A percentile compares a stretch with the other conserved stretches of the same genome.
Conservation (phyloP, 2,113 vertebrate species). For the Drymodes brunneopygia region DNA sequence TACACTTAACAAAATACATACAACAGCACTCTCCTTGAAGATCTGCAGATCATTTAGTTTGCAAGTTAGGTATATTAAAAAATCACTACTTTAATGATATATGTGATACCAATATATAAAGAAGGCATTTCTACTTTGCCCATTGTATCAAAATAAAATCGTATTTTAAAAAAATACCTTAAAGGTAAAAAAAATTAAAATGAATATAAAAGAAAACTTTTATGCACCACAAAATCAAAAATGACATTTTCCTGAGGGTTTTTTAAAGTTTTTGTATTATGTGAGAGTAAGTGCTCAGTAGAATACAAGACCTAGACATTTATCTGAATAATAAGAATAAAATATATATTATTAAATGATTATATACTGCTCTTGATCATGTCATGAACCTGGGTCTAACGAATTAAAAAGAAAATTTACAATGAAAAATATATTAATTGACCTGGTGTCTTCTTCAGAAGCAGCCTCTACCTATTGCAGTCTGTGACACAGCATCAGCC, state of each 20-base stretch:
- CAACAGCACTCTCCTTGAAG: neutral
- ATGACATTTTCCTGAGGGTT: neutral
- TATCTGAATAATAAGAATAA: neutral
- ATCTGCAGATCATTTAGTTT: neutral
- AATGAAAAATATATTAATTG: neutral
- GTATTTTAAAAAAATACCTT: neutral
- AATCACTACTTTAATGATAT: neutral
- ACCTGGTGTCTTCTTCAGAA: neutral
- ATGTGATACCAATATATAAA: neutral
- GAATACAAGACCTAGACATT: neutral
- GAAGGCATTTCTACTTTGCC: neutral
- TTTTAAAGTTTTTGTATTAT: neutral
- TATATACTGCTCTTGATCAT: neutral
- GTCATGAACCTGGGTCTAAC: neutral
- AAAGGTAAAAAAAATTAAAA: neutral
- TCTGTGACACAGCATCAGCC: neutral
- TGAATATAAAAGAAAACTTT: neutral
- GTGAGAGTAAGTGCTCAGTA: neutral
- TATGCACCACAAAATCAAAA: neutral
- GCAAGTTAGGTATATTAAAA: neutral
- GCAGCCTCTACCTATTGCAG: neutral
- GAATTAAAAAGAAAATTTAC: neutral
- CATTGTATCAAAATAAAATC: neutral
- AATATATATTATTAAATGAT: neutral
- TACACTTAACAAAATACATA: neutral